Evolutionary conservation across 2,113 vertebrate genomes (phyloP), one percentile per base, ranked within the genome.

Genomic region (Pogona vitticeps): DNA sequence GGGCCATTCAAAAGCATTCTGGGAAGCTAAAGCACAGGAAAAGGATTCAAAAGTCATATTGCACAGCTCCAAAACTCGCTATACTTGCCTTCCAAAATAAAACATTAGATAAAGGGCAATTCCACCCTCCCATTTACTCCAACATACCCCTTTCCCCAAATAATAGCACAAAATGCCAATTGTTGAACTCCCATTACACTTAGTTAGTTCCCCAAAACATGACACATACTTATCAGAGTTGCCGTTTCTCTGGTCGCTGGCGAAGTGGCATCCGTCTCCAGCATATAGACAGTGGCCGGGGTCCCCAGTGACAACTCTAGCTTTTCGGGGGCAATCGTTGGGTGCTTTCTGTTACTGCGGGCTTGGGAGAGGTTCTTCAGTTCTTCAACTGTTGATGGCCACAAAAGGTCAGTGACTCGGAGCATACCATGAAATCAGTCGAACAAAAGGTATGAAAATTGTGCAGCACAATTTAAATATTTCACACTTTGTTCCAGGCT

Each of bases 311-410:
- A 91, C n/a, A 86, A 86, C 76, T 92, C 31, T 0, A 88, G 91
- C 91, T 91, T 94, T 75, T 92, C 92, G 5, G 84, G 36, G 0
- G 10, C 61, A 31, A 76, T 52, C 63, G 92, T 94, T 1, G 72
- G 2, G 0, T 88, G 93, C 72, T 85, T 93, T 76, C 58, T 26
- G 86, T 68, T 83, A 21, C 61, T 96, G 73, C 94, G 91, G 6
- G 82, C 75, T 85, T 89, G 61, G 14, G 95, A 91, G 42, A 90
- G 90, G 18, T 94, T 94, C 90, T 94, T 96, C 42, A 97, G 82
- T 1, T 96, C 95, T 20, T 96, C 90, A 61, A 96, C 96, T 96
- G 89, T 0, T 70, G 28, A 31, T 31, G 68, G 89, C 21, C 78
- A n/a, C n/a, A 5, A 65, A 83, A 65, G 61, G 0, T 26, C 1